Evolutionary conservation across 1,140 invertebrate species (phyloP).

Genomic region (Psilanteris sp.): DNA sequence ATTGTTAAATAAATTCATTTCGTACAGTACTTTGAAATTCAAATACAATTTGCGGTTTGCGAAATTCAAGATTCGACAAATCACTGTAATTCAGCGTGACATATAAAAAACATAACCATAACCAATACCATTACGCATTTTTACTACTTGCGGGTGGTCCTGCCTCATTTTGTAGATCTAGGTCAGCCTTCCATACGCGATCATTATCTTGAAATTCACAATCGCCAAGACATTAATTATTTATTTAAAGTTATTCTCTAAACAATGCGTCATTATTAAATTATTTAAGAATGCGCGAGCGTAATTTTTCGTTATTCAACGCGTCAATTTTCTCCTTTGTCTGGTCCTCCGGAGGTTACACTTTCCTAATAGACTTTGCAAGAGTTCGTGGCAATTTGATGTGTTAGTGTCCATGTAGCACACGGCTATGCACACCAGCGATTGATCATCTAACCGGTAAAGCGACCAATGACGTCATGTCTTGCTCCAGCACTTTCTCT

Average conservation of each 20-base stretch:
- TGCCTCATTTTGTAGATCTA: conserved; percentile 15
- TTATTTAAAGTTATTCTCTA: conserved; percentile 36
- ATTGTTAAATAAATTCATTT: no score
- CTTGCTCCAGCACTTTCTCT: conserved; percentile 53
- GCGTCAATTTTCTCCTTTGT: conserved; percentile 54
- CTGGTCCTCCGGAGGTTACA: conserved; percentile 42
- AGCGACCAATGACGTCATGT: conserved; percentile 52
- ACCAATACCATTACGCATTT: conserved; percentile 12
- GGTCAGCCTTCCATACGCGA: conserved; percentile 24
- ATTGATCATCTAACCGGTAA: conserved; percentile 54
- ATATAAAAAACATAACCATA: conserved; percentile 7
- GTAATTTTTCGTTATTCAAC: conserved; percentile 33
- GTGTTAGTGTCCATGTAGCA: conserved; percentile 28
- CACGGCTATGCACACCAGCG: conserved; percentile 33
- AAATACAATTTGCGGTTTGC: no score
- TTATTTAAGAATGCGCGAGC: conserved; percentile 43
- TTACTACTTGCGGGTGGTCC: conserved; percentile 23
- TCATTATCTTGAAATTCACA: conserved; percentile 22
- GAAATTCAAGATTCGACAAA: no score
- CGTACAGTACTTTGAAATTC: no score
- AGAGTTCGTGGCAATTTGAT: conserved; percentile 48
- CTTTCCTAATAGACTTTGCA: conserved; percentile 44
- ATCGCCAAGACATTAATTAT: conserved; percentile 29
- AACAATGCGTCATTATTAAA: conserved; percentile 51
- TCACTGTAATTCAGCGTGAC: conserved; percentile 1